Evolutionary conservation across 2,113 vertebrate species (phyloP), one percentile per base, ranked within the genome.

Genomic region (Pedionomus torquatus): DNA sequence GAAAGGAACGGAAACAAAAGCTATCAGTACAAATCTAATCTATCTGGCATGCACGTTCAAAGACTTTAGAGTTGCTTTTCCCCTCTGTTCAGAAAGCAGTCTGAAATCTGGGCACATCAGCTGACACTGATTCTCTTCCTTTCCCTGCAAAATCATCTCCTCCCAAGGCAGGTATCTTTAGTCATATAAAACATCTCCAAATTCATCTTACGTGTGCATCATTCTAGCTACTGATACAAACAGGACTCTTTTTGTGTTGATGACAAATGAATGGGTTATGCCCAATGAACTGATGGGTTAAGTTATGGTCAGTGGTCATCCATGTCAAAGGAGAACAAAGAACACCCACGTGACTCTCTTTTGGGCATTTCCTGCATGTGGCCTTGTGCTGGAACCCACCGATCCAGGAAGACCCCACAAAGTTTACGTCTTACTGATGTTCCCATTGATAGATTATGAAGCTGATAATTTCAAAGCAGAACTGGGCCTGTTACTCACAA

Each of bases 1-100:
- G 90, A 90, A 92, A 94, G 48, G 89, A 95, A 95, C 28, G 94
- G 89, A 91, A 84, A 92, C 89, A 92, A 94, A 95, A 97, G 92
- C 89, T 93, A 95, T 96, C 93, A 35, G 96, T 66, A 91, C 52
- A 90, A 95, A 95, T 95, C 95, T 95, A 97, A 97, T 95, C 97
- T 96, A 82, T 89, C 91, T 55, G 82, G 76, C 55, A 11, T 39
- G 83, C 70, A 89, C 68, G 12, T 92, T 96, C 82, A 68, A 69
- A 96, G 83, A 89, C 94, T 95, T 92, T 11, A 55, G 79, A 92
- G 87, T 13, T 95, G 66, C 43, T 83, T 93, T 87, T 91, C 54
- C 64, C 60, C 55, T 86, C 77, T 81, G 39, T 30, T 88, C 77
- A 57, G 72, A 85, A 91, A 80, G 69, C 75, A 58, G 72, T 25